Evolutionary conservation across 2,888 invertebrate species (phyloP).

Genomic region (Tortricodes alternella): DNA sequence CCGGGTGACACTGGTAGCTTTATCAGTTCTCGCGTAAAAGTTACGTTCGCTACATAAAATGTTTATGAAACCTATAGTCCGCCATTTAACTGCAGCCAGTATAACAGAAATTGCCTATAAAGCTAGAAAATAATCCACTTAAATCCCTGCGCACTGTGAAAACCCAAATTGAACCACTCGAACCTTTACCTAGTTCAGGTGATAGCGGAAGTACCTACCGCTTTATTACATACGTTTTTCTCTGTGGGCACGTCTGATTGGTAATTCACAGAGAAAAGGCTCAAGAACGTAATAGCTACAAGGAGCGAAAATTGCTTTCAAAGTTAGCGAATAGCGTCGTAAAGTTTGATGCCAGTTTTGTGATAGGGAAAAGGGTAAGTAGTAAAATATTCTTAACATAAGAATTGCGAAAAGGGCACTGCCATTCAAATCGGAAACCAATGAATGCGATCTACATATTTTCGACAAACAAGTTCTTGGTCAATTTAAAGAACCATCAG

Average conservation of each 20-base stretch:
- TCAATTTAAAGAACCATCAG: too few species aligned
- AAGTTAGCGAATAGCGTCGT: slow-evolving; percentile 11
- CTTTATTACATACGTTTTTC: slow-evolving; percentile 20
- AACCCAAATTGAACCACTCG: slow-evolving; percentile 16
- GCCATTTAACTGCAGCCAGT: background rate
- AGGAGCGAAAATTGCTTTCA: slow-evolving; percentile 17
- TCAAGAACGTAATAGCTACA: slow-evolving; percentile 13
- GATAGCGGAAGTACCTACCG: slow-evolving; percentile 11
- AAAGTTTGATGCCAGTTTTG: slow-evolving; percentile 23
- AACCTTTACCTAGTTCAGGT: slow-evolving; percentile 5
- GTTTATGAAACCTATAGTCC: background rate
- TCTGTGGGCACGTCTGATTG: slow-evolving; percentile 9
- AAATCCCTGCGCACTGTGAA: background rate
- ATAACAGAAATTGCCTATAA: background rate
- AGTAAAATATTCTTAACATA: slow-evolving; percentile 15
- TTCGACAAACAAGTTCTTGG: too few species aligned
- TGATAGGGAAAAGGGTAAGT: slow-evolving; percentile 8
- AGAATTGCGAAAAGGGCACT: background rate
- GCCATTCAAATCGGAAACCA: background rate
- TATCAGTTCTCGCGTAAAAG: too few species aligned
- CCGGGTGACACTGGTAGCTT: too few species aligned
- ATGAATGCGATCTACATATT: too few species aligned
- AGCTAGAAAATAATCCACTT: background rate
- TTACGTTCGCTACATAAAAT: too few species aligned
- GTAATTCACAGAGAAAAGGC: slow-evolving; percentile 18